phyloP scores from a whole-genome alignment of 2,888 invertebrate genomes.

The Drosophila borborema region DNA sequence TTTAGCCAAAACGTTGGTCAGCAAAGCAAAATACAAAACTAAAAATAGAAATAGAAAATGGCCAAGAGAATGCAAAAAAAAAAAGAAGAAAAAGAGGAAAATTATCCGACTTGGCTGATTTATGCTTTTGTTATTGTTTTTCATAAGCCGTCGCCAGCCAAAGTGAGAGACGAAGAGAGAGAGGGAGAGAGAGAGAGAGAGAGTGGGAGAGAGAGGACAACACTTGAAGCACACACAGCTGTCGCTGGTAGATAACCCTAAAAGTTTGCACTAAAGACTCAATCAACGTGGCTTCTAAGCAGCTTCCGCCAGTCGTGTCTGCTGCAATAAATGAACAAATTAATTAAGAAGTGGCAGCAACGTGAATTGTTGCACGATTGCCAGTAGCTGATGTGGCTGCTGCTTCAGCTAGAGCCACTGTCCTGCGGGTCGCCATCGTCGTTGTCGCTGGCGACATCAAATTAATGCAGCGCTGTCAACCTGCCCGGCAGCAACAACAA shows the following conservation, averaged over 20 bases:
- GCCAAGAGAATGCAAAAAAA: neutral
- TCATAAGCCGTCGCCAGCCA: conserved; percentile 47
- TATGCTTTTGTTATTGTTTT: conserved; percentile 79
- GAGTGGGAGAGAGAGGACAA: neutral
- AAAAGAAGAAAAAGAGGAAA: conserved; percentile 29
- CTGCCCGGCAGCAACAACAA: conserved; percentile 13
- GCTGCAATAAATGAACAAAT: conserved; percentile 74
- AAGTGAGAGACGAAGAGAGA: neutral
- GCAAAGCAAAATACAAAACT: conserved; percentile 22
- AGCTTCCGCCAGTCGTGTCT: conserved; percentile 31
- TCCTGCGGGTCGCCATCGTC: conserved; percentile 33
- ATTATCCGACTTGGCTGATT: conserved; percentile 71
- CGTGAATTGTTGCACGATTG: conserved; percentile 78
- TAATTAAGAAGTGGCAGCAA: conserved; percentile 69
- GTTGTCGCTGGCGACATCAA: conserved; percentile 54
- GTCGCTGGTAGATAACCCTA: conserved; percentile 53
- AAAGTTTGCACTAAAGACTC: conserved; percentile 59
- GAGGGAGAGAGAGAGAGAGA: conserved; percentile 25
- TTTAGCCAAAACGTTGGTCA: conserved; percentile 44
- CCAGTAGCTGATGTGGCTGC: conserved; percentile 25
- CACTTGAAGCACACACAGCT: conserved; percentile 41
- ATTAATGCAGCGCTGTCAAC: conserved; percentile 65
- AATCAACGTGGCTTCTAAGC: conserved; percentile 61
- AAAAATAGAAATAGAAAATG: conserved; percentile 7
- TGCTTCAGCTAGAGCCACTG: conserved; percentile 11